Conservation (phyloP, 1,140 invertebrate genomes). For the Sycophila sp. region DNA sequence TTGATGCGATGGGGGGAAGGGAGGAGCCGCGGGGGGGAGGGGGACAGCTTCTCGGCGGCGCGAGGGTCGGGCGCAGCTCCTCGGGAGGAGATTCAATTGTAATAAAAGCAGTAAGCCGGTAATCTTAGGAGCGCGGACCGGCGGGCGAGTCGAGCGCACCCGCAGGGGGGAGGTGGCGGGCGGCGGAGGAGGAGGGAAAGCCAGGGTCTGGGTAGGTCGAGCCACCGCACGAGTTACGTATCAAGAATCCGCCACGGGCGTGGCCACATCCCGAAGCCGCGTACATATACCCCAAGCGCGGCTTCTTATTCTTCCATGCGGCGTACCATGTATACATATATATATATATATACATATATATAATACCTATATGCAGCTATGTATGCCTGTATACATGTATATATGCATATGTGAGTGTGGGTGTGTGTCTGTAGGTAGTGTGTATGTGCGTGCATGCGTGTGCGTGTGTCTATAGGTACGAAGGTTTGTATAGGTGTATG, state of each 20-base stretch:
- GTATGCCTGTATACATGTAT: conserved; percentile 8
- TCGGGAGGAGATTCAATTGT: conserved; percentile 60
- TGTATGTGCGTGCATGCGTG: too few relatives aligned
- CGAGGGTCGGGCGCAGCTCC: conserved; percentile 8
- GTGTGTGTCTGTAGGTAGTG: too few relatives aligned
- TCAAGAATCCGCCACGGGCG: conserved; percentile 66
- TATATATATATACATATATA: background rate
- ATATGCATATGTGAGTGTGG: too few relatives aligned
- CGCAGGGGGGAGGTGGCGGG: conserved; percentile 29
- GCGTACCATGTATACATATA: too few relatives aligned
- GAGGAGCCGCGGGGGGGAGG: conserved; percentile 15
- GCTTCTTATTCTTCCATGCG: conserved; percentile 54
- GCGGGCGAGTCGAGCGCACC: conserved; percentile 1
- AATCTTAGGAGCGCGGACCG: conserved; percentile 48
- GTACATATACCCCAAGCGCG: conserved; percentile 35
- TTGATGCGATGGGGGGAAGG: conserved; percentile 33
- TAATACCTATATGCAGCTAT: conserved; percentile 18
- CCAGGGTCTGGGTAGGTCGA: conserved; percentile 60
- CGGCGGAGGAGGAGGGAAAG: conserved; percentile 47
- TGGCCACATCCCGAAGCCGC: conserved; percentile 64
- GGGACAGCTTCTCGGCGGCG: conserved; percentile 13
- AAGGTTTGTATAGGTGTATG: too few relatives aligned
- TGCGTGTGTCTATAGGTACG: too few relatives aligned
- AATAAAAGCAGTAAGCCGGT: conserved; percentile 61
- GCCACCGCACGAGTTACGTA: conserved; percentile 67